Evolutionary conservation across 2,113 vertebrate species (phyloP), one percentile per base, ranked within the genome.

Genomic region (Aplodontia rufa): DNA sequence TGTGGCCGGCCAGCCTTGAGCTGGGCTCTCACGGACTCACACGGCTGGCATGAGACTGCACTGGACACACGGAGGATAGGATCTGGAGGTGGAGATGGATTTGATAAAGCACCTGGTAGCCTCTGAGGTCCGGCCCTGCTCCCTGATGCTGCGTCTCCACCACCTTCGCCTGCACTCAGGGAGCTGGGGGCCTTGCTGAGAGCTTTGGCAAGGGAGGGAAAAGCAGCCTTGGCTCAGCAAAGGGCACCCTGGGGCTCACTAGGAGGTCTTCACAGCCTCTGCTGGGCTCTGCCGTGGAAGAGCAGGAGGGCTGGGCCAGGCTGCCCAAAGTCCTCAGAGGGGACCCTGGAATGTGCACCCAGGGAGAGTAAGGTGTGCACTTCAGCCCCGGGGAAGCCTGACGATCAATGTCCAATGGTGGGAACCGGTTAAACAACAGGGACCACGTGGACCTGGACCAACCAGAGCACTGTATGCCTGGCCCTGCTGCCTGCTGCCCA

Each of bases 1-100:
- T 20, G 4, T 99, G 99, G 96, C 99, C 99, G 51, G 99, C 98
- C 99, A 99, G 90, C 99, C 99, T 97, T 98, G 98, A 2, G 98
- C 98, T n/a, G 97, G 97, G 96, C 98, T 98, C 97, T 99, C 98
- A 99, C 99, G 98, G 99, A 99, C 35, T 98, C 98, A 81, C 97
- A 82, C 99, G 97, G 87, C 98, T 98, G 91, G 99, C 98, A 35
- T 99, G 98, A 97, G 98, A 97, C 98, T 98, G 95, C 98, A 99
- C 37, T 98, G 97, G 83, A 98, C 98, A 0, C 98, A 90, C 72
- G 98, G n/a, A 81, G 51, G 32, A 20, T 40, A 13, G 58, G 9
- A 45, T 47, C 47, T 49, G n/a, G 49, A 22, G 32, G 3, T 16
- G 12, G 64, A 14, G 26, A 37, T 2, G 40, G 42, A 40, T 28